Conservation (phyloP, 2,113 vertebrate genomes). For the Sapayoa aenigma region DNA sequence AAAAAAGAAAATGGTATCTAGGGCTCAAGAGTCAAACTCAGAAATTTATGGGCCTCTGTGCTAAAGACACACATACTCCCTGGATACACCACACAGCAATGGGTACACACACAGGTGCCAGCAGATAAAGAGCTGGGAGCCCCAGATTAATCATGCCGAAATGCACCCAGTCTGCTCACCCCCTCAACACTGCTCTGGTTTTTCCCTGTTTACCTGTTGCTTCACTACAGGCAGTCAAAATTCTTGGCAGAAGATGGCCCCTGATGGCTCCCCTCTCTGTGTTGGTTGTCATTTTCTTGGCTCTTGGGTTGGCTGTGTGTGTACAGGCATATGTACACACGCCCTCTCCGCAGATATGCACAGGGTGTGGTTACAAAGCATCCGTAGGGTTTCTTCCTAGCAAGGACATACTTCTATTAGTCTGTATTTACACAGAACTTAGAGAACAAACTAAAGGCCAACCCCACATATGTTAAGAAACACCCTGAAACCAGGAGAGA, state of each 20-base stretch:
- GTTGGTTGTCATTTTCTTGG: background rate
- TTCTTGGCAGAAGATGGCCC: background rate
- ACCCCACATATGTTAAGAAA: background rate
- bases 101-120: background rate
- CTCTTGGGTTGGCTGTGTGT: background rate
- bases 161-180: background rate
- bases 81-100: background rate
- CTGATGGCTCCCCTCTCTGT: background rate
- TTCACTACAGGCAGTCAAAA: accelerated
- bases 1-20: background rate
- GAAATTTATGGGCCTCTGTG: background rate
- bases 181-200: background rate
- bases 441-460: background rate
- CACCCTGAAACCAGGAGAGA: background rate
- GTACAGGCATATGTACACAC: background rate
- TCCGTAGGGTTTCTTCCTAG: background rate
- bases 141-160: background rate
- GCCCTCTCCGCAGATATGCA: background rate
- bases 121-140: background rate
- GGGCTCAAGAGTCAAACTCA: background rate
- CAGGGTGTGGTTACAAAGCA: background rate
- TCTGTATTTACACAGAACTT: background rate
- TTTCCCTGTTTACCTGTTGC: background rate
- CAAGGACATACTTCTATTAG: background rate
- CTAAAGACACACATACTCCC: background rate